Evolutionary conservation across 2,888 invertebrate genomes (phyloP).

Genomic region (Osmoderma eremita): DNA sequence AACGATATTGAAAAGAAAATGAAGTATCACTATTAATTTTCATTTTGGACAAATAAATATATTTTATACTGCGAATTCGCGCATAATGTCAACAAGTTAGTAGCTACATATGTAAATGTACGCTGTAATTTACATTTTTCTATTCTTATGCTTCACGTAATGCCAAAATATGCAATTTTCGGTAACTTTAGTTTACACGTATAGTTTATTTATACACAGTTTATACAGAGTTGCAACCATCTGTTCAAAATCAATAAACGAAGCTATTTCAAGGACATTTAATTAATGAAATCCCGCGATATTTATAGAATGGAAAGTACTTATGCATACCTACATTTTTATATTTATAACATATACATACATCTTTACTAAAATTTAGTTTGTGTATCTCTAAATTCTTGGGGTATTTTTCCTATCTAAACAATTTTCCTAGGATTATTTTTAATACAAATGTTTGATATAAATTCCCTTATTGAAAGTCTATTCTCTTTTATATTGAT

Average conservation of each 20-base stretch:
- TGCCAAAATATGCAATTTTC: conserved; percentile 12
- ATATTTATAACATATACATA: too few relatives aligned
- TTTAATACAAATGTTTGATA: too few relatives aligned
- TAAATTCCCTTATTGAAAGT: too few relatives aligned
- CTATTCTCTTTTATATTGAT: too few relatives aligned
- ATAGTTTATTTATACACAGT: not conserved
- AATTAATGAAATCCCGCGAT: conserved; percentile 24
- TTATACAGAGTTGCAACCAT: conserved; percentile 24
- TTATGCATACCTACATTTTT: too few relatives aligned
- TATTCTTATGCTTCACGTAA: conserved; percentile 8
- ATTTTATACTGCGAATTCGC: too few relatives aligned
- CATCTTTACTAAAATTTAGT: too few relatives aligned
- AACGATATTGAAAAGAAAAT: conserved; percentile 17
- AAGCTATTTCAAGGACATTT: conserved; percentile 26
- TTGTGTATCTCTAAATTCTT: too few relatives aligned
- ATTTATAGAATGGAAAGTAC: conserved; percentile 27
- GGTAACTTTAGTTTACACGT: conserved; percentile 13
- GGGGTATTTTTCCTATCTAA: too few relatives aligned
- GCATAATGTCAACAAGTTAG: too few relatives aligned
- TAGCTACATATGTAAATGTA: not conserved
- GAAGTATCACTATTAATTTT: conserved; percentile 27
- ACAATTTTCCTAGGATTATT: too few relatives aligned
- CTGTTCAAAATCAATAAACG: conserved; percentile 36
- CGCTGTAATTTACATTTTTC: conserved; percentile 14
- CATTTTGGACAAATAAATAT: conserved; percentile 20